Conservation (phyloP, 2,797 vertebrate species). For the Acrocephalus scirpaceus region DNA sequence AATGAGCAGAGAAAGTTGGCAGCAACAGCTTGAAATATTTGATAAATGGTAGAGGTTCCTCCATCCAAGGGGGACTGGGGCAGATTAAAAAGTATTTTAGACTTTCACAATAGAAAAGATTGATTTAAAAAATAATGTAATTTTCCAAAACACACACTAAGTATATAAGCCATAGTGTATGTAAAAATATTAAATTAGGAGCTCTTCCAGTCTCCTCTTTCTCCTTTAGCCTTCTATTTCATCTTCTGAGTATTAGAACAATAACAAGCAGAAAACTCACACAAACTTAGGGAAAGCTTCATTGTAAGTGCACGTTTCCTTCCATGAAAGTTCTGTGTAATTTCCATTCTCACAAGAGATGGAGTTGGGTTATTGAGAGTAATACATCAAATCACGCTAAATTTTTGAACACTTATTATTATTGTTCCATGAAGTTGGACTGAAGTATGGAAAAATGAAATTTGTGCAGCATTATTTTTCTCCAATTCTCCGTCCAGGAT, state of each 20-base stretch:
- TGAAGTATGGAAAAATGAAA: not conserved
- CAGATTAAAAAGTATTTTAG: conserved; percentile 60
- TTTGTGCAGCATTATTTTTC: not conserved
- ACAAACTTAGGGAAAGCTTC: not conserved
- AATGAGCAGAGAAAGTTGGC: conserved; percentile 46
- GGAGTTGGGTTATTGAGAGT: not conserved
- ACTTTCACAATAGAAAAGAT: conserved; percentile 46
- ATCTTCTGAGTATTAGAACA: not conserved
- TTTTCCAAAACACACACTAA: conserved; percentile 7
- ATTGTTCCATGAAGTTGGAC: not conserved
- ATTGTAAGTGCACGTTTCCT: not conserved
- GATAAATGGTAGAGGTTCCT: conserved; percentile 38
- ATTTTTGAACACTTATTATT: not conserved
- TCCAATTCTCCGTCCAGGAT: not conserved
- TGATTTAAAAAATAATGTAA: conserved; percentile 9
- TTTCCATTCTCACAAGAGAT: not conserved
- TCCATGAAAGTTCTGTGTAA: not conserved
- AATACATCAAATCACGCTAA: not conserved
- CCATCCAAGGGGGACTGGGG: conserved; percentile 14
- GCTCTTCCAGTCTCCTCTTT: not conserved
- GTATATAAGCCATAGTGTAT: not conserved
- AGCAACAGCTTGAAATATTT: conserved; percentile 54
- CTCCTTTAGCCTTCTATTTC: not conserved
- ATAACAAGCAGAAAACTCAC: not conserved
- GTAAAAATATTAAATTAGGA: not conserved